Evolutionary conservation across 2,797 vertebrate species (phyloP), one percentile per base, ranked within the genome.

Genomic region (Myotis findleyi): DNA sequence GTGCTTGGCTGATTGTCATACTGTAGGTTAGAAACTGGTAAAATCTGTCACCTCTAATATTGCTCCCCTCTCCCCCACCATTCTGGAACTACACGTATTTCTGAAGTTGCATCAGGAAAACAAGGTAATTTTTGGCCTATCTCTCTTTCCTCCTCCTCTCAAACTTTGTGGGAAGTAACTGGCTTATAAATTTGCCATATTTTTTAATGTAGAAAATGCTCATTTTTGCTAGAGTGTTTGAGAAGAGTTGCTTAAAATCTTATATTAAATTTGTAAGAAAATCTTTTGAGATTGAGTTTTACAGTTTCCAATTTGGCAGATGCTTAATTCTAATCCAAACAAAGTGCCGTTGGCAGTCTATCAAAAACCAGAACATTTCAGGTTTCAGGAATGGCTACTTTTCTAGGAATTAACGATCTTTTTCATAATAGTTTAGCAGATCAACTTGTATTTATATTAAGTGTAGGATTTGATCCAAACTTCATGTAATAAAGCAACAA

Each of bases 301-400:
- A 66, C 8, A 13, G 16, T 94, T 96, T 89, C 86, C 25, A 95
- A 53, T 94, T 96, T 97, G 97, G 92, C 97, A 97, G 85, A 92
- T 44, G 21, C 53, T 59, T 87, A 90, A 93, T 90, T 91, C 88
- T 94, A 96, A 95, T 97, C 44, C 69, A 96, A 96, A 90, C 57
- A 92, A 92, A 75, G 89, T 72, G 17, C 36, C 84, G 51, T 62
- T 76, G 92, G 93, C 73, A 95, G 95, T 47, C 51, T 95, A 36
- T 91, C 57, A 95, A 96, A 96, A 44, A 84, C 11, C 2, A 7
- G 44, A 73, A 82, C 92, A 96, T 96, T 97, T 96, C 85, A 97
- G 83, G 71, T 93, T 92, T 97, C 96, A 97, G 96, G 97, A 95
- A 96, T 64, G 96, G 88, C 93, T 92, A 69, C 49, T 96, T 96